Conservation (phyloP, 1,140 invertebrate genomes). For the Hormaphis cornu region DNA sequence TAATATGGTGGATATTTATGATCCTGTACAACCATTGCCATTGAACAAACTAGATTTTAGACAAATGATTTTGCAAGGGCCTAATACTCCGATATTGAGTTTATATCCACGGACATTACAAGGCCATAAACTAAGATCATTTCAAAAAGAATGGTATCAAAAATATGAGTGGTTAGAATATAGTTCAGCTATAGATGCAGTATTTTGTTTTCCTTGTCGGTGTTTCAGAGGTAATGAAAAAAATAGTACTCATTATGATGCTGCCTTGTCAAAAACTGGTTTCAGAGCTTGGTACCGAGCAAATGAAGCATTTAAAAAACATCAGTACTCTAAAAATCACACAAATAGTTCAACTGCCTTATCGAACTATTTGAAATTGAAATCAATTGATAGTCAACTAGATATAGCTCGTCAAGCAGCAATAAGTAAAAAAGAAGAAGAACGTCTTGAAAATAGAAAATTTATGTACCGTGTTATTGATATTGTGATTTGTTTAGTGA, state of each 20-base stretch:
- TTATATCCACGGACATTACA: too few relatives aligned
- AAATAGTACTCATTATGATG: too few relatives aligned
- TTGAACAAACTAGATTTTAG: not conserved
- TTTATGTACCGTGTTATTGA: not conserved
- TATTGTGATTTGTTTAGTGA: not conserved
- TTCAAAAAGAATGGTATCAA: not conserved
- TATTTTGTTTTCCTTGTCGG: not conserved
- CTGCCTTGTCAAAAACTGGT: not conserved
- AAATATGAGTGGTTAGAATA: not conserved
- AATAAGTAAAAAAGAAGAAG: not conserved
- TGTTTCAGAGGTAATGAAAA: not conserved
- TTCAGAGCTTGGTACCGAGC: not conserved
- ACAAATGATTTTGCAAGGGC: not conserved
- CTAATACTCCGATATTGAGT: not conserved
- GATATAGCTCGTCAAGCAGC: not conserved
- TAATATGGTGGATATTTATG: too few relatives aligned
- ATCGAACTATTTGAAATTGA: too few relatives aligned
- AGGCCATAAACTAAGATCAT: not conserved
- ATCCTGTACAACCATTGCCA: not conserved
- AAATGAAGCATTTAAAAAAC: not conserved
- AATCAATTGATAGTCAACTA: not conserved
- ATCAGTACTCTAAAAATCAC: not conserved
- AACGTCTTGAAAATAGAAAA: not conserved
- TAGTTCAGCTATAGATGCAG: not conserved
- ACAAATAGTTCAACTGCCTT: not conserved